Conservation (phyloP, 2,797 vertebrate genomes). For the Sitta carolinensis region DNA sequence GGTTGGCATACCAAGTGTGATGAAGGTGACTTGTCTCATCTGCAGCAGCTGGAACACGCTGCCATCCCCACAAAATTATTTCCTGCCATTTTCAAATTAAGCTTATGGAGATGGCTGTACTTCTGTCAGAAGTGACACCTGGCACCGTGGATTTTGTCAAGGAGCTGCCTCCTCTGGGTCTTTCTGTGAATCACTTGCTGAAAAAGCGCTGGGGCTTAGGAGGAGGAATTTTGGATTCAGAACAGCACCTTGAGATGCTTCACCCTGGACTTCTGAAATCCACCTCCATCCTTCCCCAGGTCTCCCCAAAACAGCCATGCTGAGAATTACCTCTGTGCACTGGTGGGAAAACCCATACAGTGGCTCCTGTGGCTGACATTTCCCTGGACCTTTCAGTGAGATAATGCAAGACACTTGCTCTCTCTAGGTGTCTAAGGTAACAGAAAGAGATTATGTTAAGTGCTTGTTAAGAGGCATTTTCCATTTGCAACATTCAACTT, state of each 20-base stretch:
- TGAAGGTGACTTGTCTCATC: slow-evolving; percentile 49
- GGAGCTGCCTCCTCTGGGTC: neutral
- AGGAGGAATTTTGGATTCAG: neutral
- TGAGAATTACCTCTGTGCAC: neutral
- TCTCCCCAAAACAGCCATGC: neutral
- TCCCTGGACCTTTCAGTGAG: neutral
- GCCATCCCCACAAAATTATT: neutral
- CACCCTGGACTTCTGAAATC: neutral
- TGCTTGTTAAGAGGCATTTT: slow-evolving; percentile 52
- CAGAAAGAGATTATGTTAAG: slow-evolving; percentile 45
- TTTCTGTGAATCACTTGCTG: fast-evolving
- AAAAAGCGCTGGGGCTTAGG: neutral
- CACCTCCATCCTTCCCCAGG: neutral
- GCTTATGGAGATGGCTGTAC: neutral
- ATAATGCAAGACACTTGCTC: neutral
- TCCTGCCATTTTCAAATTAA: neutral
- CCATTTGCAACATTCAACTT: slow-evolving; percentile 34
- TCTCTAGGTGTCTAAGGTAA: slow-evolving; percentile 15
- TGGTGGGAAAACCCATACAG: neutral
- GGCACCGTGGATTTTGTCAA: neutral
- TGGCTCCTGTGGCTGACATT: neutral
- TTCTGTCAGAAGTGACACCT: neutral
- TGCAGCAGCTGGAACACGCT: neutral
- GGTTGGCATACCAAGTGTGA: neutral
- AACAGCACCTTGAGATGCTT: neutral